Evolutionary conservation across 1,140 invertebrate genomes (phyloP), one percentile per base, ranked within the genome.

Genomic region (Diprion similis): DNA sequence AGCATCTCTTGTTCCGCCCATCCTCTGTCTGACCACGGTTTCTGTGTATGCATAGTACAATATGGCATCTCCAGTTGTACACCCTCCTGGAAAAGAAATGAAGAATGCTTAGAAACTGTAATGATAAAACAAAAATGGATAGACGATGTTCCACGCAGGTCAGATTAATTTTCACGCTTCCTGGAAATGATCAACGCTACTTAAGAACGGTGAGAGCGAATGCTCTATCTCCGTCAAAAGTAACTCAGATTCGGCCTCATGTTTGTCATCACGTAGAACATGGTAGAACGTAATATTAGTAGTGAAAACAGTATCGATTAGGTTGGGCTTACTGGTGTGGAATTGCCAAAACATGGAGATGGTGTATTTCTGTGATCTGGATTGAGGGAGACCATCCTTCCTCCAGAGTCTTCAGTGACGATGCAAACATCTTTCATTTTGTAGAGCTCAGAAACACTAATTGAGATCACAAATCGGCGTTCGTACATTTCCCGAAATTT

Each of bases 401-500:
- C 94, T 74, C 88, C 89, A n/a, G 89, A 86, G 78, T 92, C 92
- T 70, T 95, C 93, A 2, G 89, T 90, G 10, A 96, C 92, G n/a
- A 89, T 89, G 77, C 95, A 93, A 45, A 94, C 91, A 79, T 96
- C 94, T 77, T 91, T 92, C 89, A 96, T 90, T 83, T 94, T 93
- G 80, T 95, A 95, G 70, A 97, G 86, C 79, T 96, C 95, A 1
- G 94, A 93, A 1, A 96, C 91, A 78, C 93, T 93, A 18, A 96
- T 92, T 1, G 93, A 92, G 66, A 92, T 91, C 84, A 95, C 91
- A 81, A 93, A 97, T 73, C 95, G 91, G 78, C 92, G 93, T 85
- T 97, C 95, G 83, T 94, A 95, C 77, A 96, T 89, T 85, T 96
- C 94, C 71, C 95, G 91, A 78, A 97, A 96, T 85, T 95, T 95